Evolutionary conservation across 1,140 invertebrate genomes (phyloP).

Genomic region (Drosophila gunungcola): DNA sequence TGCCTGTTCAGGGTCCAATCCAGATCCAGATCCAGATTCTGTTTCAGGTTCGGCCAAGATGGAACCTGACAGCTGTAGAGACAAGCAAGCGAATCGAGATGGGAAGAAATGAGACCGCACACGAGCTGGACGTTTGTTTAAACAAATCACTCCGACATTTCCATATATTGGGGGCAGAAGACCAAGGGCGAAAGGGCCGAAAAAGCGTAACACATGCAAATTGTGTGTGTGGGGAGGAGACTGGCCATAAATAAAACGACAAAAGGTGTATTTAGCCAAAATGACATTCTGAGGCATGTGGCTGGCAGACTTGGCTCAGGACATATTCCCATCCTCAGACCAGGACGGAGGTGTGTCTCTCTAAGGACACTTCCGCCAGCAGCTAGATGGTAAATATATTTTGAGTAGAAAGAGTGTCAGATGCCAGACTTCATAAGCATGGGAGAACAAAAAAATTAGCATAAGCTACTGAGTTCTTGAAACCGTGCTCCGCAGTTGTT

Average conservation of each 20-base stretch:
- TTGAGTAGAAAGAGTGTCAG: too few relatives aligned
- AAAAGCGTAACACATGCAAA: slow-evolving; percentile 39
- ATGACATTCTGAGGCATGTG: slow-evolving; percentile 54
- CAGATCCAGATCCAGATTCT: slow-evolving; percentile 8
- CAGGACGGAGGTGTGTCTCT: neutral
- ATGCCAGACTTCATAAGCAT: too few relatives aligned
- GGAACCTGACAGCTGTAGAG: slow-evolving; percentile 70
- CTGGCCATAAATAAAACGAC: slow-evolving; percentile 70
- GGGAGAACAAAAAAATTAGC: too few relatives aligned
- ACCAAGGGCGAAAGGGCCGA: neutral
- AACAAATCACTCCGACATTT: slow-evolving; percentile 65
- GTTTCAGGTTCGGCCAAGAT: slow-evolving; percentile 45
- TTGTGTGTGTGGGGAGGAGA: slow-evolving; percentile 20
- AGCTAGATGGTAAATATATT: neutral
- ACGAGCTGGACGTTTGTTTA: slow-evolving; percentile 64
- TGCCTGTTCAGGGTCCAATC: slow-evolving; percentile 32
- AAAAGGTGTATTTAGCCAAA: slow-evolving; percentile 71
- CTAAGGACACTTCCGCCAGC: neutral
- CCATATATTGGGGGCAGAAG: slow-evolving; percentile 1
- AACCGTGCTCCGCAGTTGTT: too few relatives aligned
- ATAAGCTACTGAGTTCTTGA: too few relatives aligned
- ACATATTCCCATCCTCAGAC: slow-evolving; percentile 5
- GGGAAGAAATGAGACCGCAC: slow-evolving; percentile 25
- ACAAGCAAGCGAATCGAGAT: slow-evolving; percentile 54
- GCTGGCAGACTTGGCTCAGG: slow-evolving; percentile 31